Base-by-base conservation (phyloP, 1,140 invertebrate species). In the Chrysomallon squamiferum region DNA sequence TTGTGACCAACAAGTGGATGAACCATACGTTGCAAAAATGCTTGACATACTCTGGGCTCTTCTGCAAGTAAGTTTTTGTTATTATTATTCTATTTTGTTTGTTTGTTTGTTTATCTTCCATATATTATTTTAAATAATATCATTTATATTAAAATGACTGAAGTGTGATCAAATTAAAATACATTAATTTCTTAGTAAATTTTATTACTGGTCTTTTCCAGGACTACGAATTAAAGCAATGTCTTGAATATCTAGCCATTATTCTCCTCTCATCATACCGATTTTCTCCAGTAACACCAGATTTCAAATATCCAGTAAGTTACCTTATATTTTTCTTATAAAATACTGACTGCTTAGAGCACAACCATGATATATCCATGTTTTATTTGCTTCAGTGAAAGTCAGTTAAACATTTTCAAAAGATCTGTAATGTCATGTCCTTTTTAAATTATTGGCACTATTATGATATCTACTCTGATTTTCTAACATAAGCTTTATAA, bases 31-130 rank as follows among this genome's bases (percentile, higher is more conserved):
- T 11, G 80, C 81, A 54, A 84, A 85, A 11, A 84, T 88, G 22
- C 74, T 91, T 25, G 89, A 91, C 74, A 72, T 90, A 4, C 79
- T 92, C 35, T 92, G 91, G 91, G 87, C 89, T 18, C 89, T 91
- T 66, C 79, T 92, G 64, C 90, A 92, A 82, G 87, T 87, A 62
- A 65, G 35, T 62, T 45, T 43, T 11, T 43, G n/a, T n/a, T 13
- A 43, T 11, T 13, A 61, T 41, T 45, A 25, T 27, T n/a, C 15
- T 29, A 20, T 50, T 59, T 52, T 71, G 45, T 59, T 70, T 60
- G 7, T 59, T 5, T 64, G 18, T 6, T 20, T 45, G 9, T 11
- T 59, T 6, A n/a, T 32, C n/a, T n/a, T n/a, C n/a, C n/a, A n/a
- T n/a, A n/a, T n/a, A n/a, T n/a, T n/a, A n/a, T n/a, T n/a, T n/a